Base-by-base conservation (phyloP, 2,113 vertebrate species). In the Leucopsar rothschildi region DNA sequence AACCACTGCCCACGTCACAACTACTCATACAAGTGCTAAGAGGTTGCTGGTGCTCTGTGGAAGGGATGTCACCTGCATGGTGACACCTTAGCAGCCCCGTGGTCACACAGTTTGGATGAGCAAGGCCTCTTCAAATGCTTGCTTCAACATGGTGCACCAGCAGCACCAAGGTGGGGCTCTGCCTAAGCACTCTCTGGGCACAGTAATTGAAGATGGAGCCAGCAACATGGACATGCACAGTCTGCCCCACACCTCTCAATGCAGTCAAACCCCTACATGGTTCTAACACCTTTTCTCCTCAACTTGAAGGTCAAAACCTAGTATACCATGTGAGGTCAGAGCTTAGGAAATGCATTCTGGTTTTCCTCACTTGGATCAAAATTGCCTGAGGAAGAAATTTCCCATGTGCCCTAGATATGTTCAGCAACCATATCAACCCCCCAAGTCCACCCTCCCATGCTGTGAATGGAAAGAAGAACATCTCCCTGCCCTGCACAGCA, bases 291-390 rank as follows among this genome's bases (percentile, higher is more conserved):
- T 50, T 65, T 90, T 9, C 13, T 42, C 13, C 15, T n/a, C 17
- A 47, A 5, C 29, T n/a, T 82, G 49, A 60, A 76, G 45, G 27
- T 53, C 35, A 78, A 86, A 93, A 8, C 3, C 10, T 12, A 72
- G 11, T 65, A 71, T 86, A 59, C 20, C 16, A 11, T 10, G 10
- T 28, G 33, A 80, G 24, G 21, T 8, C 37, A 77, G 18, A 92
- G 40, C 27, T 88, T 27, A 56, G 49, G 40, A 81, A 85, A 57
- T 7, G 18, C n/a, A 78, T 73, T 86, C 8, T 7, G 15, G 3
- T 93, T 85, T 85, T 70, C 10, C 18, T 80, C n/a, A 45, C n/a
- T 75, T 61, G 39, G 8, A 73, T 56, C 76, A 83, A 84, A 94
- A 68, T n/a, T 70, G 22, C 18, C 68, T 1, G 4, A 78, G 25